A percentile compares a stretch with the other conserved stretches of the same genome.
phyloP scores from a whole-genome alignment of 2,797 vertebrate species.

The Gouania willdenowi region DNA sequence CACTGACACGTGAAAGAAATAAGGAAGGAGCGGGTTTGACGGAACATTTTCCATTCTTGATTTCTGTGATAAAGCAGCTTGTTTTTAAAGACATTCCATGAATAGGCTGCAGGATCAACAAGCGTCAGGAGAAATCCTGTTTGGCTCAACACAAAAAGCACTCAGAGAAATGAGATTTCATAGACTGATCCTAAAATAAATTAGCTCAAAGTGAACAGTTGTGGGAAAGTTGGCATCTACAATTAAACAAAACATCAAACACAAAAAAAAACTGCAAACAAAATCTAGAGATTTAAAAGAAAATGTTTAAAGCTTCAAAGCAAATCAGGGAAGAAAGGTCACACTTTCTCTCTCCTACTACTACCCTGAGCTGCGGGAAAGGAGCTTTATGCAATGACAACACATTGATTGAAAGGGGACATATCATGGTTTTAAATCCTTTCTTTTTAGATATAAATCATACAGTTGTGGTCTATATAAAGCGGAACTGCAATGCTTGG shows the following conservation, averaged over 20 bases:
- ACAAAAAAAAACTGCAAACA: constrained; percentile 19
- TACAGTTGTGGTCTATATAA: too few relatives aligned
- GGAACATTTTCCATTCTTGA: constrained; percentile 55
- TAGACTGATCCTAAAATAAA: constrained; percentile 58
- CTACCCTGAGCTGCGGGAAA: constrained; percentile 67
- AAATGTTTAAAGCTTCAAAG: too few relatives aligned
- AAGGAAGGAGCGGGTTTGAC: constrained; percentile 11
- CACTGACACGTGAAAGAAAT: constrained; percentile 56
- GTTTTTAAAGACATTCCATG: constrained; percentile 57
- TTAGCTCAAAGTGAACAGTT: constrained; percentile 61
- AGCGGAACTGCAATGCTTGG: too few relatives aligned
- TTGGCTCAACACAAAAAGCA: constrained; percentile 66
- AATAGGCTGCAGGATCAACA: constrained; percentile 38
- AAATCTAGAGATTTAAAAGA: constrained; percentile 27
- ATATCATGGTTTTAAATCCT: too few relatives aligned
- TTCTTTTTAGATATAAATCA: too few relatives aligned
- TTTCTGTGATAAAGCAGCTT: constrained; percentile 58
- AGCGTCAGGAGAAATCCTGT: constrained; percentile 59
- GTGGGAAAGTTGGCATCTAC: constrained; percentile 51
- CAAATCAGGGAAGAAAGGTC: constrained; percentile 23
- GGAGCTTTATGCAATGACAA: constrained; percentile 75
- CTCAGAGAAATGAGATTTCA: constrained; percentile 68
- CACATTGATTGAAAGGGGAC: constrained; percentile 78
- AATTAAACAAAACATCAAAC: constrained; percentile 34
- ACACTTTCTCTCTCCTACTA: constrained; percentile 46